Evolutionary conservation across 2,888 invertebrate species (phyloP).

Genomic region (Tetragonula carbonaria): DNA sequence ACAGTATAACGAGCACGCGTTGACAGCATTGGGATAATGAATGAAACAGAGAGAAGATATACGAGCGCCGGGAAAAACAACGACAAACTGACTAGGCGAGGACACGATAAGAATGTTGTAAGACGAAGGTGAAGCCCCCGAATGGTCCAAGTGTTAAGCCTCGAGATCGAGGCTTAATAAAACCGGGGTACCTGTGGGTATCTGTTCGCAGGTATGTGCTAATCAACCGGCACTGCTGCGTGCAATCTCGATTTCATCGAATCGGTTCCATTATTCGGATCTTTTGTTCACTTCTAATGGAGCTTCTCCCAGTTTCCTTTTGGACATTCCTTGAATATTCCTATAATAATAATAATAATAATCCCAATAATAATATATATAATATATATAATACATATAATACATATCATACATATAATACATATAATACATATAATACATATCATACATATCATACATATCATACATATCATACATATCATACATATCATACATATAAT

Average conservation of each 20-base stretch:
- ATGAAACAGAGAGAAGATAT: constrained; percentile 22
- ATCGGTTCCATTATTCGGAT: neutral
- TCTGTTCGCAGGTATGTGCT: neutral
- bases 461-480: too few species aligned
- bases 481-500: too few species aligned
- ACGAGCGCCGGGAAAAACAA: neutral
- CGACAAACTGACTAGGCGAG: neutral
- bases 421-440: too few species aligned
- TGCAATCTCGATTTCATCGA: neutral
- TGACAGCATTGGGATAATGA: constrained; percentile 41
- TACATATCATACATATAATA: too few species aligned
- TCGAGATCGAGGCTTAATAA: neutral
- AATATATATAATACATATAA: too few species aligned
- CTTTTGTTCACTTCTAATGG: neutral
- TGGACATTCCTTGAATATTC: neutral
- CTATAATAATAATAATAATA: neutral
- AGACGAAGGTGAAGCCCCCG: neutral
- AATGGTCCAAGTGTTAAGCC: neutral
- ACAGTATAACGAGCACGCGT: constrained; percentile 33
- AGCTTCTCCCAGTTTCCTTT: neutral
- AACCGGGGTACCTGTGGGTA: neutral
- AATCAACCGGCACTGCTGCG: neutral
- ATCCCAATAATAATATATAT: too few species aligned
- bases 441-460: too few species aligned
- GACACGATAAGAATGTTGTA: constrained; percentile 12